Evolutionary conservation across 2,888 invertebrate species (phyloP), one percentile per base, ranked within the genome.

Genomic region (Conops quadrifasciatus): DNA sequence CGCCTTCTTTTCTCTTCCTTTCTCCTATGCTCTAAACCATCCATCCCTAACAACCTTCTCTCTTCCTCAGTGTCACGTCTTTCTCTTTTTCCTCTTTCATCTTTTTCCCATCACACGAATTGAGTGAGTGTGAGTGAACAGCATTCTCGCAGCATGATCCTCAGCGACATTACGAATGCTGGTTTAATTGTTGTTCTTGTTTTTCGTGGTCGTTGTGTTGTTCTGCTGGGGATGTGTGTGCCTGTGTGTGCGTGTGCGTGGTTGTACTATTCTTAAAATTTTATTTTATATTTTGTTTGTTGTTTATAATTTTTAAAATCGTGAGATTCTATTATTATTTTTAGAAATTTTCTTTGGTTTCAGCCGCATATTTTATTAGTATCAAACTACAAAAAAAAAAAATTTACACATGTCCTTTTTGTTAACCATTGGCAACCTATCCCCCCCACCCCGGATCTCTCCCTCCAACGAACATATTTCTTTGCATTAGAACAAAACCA

Each of bases 231-330:
- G 15, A 13, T 62, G n/a, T 36, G 49, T 62, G 59, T 73, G 73
- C 67, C 51, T 66, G 51, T 67, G 63, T 51, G 51, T 67, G 53
- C 24, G 15, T 28, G 67, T 67, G 47, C 65, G 51, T 70, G 66
- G 49, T 16, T 24, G 19, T 62, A 45, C 21, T 45, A 43, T 45
- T 56, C 24, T 56, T 56, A 56, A 62, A 43, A 36, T n/a, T 21
- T 62, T 21, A n/a, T n/a, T n/a, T n/a, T n/a, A n/a, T 43, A 19
- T 19, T 13, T 62, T 45, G 21, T 45, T 16, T 24, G 15, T 60
- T 13, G 7, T 36, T 62, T 9, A 9, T 43, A 62, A 60, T 60
- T 45, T 62, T 36, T 62, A 21, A n/a, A 7, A 36, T 36, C 36
- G 36, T 36, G 36, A 36, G 36, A 36, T 36, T 36, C 36, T 7